Conservation (phyloP, 2,113 vertebrate genomes). For the Aphelocoma coerulescens region DNA sequence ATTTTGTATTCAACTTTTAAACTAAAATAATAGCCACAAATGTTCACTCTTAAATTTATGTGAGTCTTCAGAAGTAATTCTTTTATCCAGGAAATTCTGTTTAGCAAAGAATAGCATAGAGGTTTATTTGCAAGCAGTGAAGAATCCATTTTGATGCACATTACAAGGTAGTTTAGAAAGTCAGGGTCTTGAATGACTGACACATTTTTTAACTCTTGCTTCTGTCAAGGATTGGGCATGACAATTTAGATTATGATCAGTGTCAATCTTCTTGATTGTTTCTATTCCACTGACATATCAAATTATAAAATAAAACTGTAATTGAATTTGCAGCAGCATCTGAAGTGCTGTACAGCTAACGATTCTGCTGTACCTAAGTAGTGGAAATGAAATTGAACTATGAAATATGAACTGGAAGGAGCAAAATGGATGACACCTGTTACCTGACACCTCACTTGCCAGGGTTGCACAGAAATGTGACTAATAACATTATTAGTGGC, state of each 20-base stretch:
- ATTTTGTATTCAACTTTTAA: neutral
- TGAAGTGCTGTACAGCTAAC: constrained; percentile 35
- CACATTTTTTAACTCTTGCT: constrained; percentile 18
- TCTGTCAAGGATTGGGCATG: constrained; percentile 46
- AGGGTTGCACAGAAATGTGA: neutral
- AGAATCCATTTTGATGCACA: neutral
- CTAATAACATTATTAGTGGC: neutral
- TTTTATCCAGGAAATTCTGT: neutral
- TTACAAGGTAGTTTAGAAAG: neutral
- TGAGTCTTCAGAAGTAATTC: neutral
- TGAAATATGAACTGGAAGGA: constrained; percentile 27
- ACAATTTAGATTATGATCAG: constrained; percentile 58
- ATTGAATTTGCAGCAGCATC: constrained; percentile 58
- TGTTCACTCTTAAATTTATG: neutral
- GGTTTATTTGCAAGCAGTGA: neutral
- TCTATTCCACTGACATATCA: constrained; percentile 52
- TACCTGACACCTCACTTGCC: neutral
- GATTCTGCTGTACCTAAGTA: constrained; percentile 19
- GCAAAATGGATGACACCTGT: neutral
- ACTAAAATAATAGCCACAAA: neutral
- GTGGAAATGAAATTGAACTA: constrained; percentile 12
- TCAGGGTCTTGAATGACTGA: constrained; percentile 1
- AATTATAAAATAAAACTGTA: constrained; percentile 59
- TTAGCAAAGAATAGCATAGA: neutral
- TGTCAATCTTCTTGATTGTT: constrained; percentile 69